phyloP scores from a whole-genome alignment of 1,140 invertebrate genomes.

The Drosophila prosaltans region DNA sequence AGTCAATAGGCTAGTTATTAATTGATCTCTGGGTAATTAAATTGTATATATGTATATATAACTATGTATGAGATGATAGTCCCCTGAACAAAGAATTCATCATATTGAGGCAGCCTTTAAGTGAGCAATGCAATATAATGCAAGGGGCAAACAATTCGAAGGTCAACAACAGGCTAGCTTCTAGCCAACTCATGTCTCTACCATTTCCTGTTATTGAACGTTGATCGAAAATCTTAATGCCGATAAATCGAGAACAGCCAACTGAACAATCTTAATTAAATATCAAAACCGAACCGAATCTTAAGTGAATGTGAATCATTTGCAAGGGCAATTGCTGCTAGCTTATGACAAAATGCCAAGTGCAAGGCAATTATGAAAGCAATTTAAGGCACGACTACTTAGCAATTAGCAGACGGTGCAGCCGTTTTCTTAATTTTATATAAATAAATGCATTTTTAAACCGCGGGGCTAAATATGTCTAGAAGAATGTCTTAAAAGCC shows the following conservation, averaged over 20 bases:
- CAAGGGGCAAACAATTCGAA: slow-evolving; percentile 13
- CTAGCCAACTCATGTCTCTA: slow-evolving; percentile 51
- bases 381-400: slow-evolving; percentile 50
- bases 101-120: not conserved
- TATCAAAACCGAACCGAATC: slow-evolving; percentile 31
- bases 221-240: slow-evolving; percentile 11
- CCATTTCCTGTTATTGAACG: slow-evolving; percentile 61
- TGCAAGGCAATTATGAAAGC: slow-evolving; percentile 20
- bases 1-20: slow-evolving; percentile 71
- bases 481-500: slow-evolving; percentile 33
- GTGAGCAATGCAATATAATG: too few relatives aligned
- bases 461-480: slow-evolving; percentile 5
- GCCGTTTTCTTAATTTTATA: slow-evolving; percentile 2
- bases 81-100: not conserved
- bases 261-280: slow-evolving; percentile 18
- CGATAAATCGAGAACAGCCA: not conserved
- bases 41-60: not conserved
- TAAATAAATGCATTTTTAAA: slow-evolving; percentile 12
- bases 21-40: slow-evolving; percentile 51
- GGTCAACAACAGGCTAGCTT: slow-evolving; percentile 26
- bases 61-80: not conserved
- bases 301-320: slow-evolving; percentile 46
- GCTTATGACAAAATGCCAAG: slow-evolving; percentile 34
- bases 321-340: slow-evolving; percentile 22
- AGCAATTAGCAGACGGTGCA: not conserved